Evolutionary conservation across 1,140 invertebrate genomes (phyloP), one percentile per base, ranked within the genome.

Genomic region (Papilio aristodemus): DNA sequence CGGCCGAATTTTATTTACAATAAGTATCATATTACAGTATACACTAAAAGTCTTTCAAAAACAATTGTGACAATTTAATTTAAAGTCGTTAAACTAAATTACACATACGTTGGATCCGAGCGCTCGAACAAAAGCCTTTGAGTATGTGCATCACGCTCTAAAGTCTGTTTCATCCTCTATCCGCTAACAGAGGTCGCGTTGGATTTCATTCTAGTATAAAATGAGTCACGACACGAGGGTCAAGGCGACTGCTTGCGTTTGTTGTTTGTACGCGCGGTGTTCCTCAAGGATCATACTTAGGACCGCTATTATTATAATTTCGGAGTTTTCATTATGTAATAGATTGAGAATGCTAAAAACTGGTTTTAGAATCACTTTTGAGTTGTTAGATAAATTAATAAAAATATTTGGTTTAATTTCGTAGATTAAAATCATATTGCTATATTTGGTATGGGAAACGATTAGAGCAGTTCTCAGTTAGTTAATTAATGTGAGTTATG

Each of bases 181-280:
- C 62, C 69, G 64, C 69, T 64, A 38, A 38, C 62, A 36, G 50
- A 70, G 69, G 69, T 66, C 60, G 69, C 57, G 25, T 46, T 36
- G 68, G 67, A 71, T 69, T 25, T 58, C n/a, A 54, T 41, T 68
- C 32, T 43, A 59, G 59, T 67, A 66, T 63, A 37, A 50, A 69
- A 69, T 77, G 73, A 75, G 41, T 77, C 71, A 73, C 25, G 13
- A 4, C 43, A 43, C 41, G 37, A 70, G 73, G 76, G 73, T 77
- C 76, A 77, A 75, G 76, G 73, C 36, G 36, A 66, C 36, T 41
- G 11, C 63, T 38, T 67, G 59, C 59, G 14, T 50, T 22, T 64
- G 39, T 39, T 37, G 46, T 59, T 50, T 57, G 66, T 54, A 71
- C 67, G 64, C 72, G 58, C 14, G 68, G 69, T n/a, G 67, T 71